These are phyloP conservation scores for Drosophila carrolli DNA, from an alignment of 1,140 invertebrate genomes.

Conservation along the genomic window DNA sequence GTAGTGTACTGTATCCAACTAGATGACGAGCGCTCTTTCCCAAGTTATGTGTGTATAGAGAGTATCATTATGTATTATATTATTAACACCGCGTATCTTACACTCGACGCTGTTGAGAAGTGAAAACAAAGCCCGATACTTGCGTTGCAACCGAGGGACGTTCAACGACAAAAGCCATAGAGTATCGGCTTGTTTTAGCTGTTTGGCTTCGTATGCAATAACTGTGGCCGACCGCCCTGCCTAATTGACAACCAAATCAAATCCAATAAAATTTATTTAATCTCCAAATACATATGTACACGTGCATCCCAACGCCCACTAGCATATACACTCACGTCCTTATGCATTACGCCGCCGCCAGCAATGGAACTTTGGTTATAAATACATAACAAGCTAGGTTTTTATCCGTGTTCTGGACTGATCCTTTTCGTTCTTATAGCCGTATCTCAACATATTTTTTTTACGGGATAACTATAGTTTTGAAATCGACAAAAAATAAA, in stretches of 20 bases:
- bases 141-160: conserved; percentile 13
- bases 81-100: conserved; percentile 34
- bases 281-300: conserved; percentile 65
- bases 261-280: conserved; percentile 22
- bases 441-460: no score
- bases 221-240: conserved; percentile 34
- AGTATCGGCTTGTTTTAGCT: conserved; percentile 72
- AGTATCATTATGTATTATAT: conserved; percentile 47
- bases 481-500: no score
- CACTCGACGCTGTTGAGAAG: conserved; percentile 57
- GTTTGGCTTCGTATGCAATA: conserved; percentile 83
- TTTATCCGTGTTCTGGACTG: not conserved
- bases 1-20: conserved; percentile 48
- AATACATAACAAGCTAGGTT: not conserved
- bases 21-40: conserved; percentile 45
- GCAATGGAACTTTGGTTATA: conserved; percentile 1
- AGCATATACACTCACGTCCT: conserved; percentile 33
- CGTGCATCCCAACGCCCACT: conserved; percentile 37
- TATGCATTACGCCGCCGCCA: not conserved
- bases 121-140: conserved; percentile 63
- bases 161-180: conserved; percentile 10
- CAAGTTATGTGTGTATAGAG: conserved; percentile 38
- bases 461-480: no score
- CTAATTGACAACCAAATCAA: conserved; percentile 49
- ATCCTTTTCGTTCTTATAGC: no score